Evolutionary conservation across 2,797 vertebrate species (phyloP), one percentile per base, ranked within the genome.

Genomic region (Phoeniculus purpureus): DNA sequence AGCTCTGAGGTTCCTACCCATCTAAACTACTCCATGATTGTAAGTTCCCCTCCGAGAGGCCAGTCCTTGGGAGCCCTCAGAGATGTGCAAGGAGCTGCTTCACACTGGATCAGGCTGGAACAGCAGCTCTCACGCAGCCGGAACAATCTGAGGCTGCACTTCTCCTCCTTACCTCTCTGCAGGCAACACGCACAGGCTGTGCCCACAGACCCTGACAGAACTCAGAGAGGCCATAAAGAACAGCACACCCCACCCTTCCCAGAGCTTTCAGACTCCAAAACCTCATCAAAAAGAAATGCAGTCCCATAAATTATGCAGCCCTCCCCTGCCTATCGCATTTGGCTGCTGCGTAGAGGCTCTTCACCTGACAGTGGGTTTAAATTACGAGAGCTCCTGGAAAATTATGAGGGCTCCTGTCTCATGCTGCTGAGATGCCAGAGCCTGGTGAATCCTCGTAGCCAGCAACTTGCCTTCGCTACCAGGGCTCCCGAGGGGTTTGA

Each of bases 261-360:
- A 74, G 56, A 86, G 83, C 71, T 90, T 89, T 86, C 52, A 88
- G 67, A 87, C 84, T 86, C 72, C 73, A 94, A 88, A 68, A 37
- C 84, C 84, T 94, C 92, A 86, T 90, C 79, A 90, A 72, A 93
- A 89, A 82, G 84, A 94, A 89, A 89, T 79, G 84, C 43, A 52
- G 26, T 25, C 40, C 58, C 76, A 52, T 93, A 85, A 92, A 83
- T 91, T 90, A 94, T 81, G 92, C 79, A 94, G 92, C 82, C 70
- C 62, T 78, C 66, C 54, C 68, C 72, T 75, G 78, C 78, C 92
- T 83, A 82, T 89, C 84, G 62, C 70, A 82, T 85, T 65, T 54
- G 55, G 68, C 86, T 85, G 84, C 87, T 81, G 65, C 0, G 3
- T 15, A 3, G 50, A 78, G 37, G 22, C 86, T 94, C 92, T 58